phyloP scores from a whole-genome alignment of 2,797 vertebrate species.

The Thunnus albacares region DNA sequence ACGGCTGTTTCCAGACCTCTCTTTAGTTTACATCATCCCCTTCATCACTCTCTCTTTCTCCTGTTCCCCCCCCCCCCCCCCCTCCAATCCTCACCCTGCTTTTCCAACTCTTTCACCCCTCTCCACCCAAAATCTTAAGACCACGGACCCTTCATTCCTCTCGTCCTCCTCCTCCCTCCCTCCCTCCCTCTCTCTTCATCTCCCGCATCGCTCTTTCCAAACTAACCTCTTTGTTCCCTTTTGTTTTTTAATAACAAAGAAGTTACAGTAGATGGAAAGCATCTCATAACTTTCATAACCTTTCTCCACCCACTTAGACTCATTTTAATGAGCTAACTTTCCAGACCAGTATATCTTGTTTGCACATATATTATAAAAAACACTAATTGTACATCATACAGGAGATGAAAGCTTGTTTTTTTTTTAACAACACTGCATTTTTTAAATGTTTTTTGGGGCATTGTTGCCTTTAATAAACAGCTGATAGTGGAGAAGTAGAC shows the following conservation, averaged over 20 bases:
- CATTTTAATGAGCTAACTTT: slow-evolving; percentile 22
- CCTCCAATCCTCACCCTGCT: slow-evolving; percentile 24
- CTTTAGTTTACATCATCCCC: slow-evolving; percentile 64
- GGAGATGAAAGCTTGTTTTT: background rate
- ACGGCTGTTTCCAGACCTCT: slow-evolving; percentile 53
- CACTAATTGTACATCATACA: background rate
- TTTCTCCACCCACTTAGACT: slow-evolving; percentile 27
- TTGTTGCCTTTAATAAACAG: too few relatives aligned
- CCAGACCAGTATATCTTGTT: background rate
- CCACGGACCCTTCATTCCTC: slow-evolving; percentile 12
- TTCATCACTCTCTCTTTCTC: slow-evolving; percentile 37
- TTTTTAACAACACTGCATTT: too few relatives aligned
- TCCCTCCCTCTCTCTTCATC: slow-evolving; percentile 18
- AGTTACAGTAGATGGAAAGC: slow-evolving; percentile 3
- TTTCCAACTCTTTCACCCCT: slow-evolving; percentile 42
- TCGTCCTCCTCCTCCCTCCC: slow-evolving; percentile 23
- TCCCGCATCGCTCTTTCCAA: slow-evolving; percentile 12
- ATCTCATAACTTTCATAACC: slow-evolving; percentile 23
- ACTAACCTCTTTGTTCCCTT: slow-evolving; percentile 20
- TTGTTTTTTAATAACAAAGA: slow-evolving; percentile 11
- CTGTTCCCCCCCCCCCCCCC: background rate
- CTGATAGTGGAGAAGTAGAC: too few relatives aligned
- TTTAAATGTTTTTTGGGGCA: too few relatives aligned
- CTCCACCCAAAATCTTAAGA: slow-evolving; percentile 45
- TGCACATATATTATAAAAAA: slow-evolving; percentile 9